Conservation (phyloP, 2,888 invertebrate genomes). For the Melinopterus prodromus region DNA sequence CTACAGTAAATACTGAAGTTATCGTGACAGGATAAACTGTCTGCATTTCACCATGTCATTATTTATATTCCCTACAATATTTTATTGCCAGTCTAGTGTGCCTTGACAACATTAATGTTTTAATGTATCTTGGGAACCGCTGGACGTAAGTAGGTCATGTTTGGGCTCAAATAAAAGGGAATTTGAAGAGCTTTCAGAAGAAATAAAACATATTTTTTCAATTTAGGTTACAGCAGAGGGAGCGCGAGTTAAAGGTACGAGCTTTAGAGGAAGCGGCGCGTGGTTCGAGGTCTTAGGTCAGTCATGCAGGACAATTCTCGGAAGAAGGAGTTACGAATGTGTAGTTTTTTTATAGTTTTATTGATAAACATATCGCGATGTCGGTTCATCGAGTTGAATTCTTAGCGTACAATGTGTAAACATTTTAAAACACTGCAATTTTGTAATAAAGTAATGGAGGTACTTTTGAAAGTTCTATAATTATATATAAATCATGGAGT, state of each 20-base stretch:
- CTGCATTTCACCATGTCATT: too few relatives aligned
- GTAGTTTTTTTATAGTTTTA: neutral
- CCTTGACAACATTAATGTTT: conserved; percentile 6
- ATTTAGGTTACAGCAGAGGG: conserved; percentile 72
- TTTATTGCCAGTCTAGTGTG: conserved; percentile 28
- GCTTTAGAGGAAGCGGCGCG: conserved; percentile 87
- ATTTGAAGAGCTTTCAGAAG: conserved; percentile 6
- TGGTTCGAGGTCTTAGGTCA: conserved; percentile 67
- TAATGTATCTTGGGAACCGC: neutral
- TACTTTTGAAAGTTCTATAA: too few relatives aligned
- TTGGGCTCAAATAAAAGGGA: neutral
- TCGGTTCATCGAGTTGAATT: neutral
- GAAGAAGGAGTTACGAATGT: neutral
- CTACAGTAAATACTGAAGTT: too few relatives aligned
- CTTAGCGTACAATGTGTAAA: neutral
- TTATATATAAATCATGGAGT: neutral
- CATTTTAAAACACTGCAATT: too few relatives aligned
- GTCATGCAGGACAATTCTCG: neutral
- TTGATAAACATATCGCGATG: neutral
- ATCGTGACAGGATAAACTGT: too few relatives aligned
- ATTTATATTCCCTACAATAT: too few relatives aligned
- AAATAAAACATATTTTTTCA: conserved; percentile 28
- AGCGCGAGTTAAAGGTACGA: conserved; percentile 85
- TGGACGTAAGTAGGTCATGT: neutral
- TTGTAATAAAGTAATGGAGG: too few relatives aligned